Base-by-base conservation (phyloP, 2,113 vertebrate genomes). In the Ochotona curzoniae region DNA sequence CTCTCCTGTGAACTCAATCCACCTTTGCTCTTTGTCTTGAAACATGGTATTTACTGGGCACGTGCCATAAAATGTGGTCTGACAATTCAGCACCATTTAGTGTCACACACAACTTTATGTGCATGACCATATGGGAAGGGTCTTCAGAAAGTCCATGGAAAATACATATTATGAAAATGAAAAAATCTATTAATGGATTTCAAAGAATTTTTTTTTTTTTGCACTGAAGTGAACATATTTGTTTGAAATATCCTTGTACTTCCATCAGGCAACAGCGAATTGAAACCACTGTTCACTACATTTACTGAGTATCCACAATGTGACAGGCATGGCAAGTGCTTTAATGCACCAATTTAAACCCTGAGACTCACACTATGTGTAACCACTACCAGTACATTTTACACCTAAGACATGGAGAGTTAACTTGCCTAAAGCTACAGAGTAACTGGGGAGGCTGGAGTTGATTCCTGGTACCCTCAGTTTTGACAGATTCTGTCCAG, bases 1-100 rank as follows among this genome's bases (percentile, higher is more conserved):
- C 85, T 51, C 74, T 82, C 70, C 70, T 79, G 35, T 15, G 74
- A 47, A 70, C 32, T 73, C 80, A 74, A 23, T 63, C 60, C n/a
- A 60, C 57, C 35, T 70, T 73, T 64, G 66, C 21, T 26, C 32
- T 57, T 11, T 14, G 17, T n/a, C 35, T n/a, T 35, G 1, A 38
- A 38, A 12, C n/a, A 25, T 60, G 84, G 51, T 61, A 21, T 80
- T 85, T 64, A 14, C 35, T 23, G 67, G 57, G 60, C 61, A 30
- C 1, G 8, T 0, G 57, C 14, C 30, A 73, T 60, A 57, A 32
- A 11, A 8, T 2, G 10, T 30, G 81, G 76, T 32, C 54, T 35
- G 57, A 49, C 5, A 21, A 44, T 44, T 44, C 38, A 51, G 60
- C 21, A 25, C 5, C 26, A 5, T 60, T 25, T 64, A 35, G 18